Conservation (phyloP, 2,113 vertebrate genomes). For the Nibea coibor region DNA sequence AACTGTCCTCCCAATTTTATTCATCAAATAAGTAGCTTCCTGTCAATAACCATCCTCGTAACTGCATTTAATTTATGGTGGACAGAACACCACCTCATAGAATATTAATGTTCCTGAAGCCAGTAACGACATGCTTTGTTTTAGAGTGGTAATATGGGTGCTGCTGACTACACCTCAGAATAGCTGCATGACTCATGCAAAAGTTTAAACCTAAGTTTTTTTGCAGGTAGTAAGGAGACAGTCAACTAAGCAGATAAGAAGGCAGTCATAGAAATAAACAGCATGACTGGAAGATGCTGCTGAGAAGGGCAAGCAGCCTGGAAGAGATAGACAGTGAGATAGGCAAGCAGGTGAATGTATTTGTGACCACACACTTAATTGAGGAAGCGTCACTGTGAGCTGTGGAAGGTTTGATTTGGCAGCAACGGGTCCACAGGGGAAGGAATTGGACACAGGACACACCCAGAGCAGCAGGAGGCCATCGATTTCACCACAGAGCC, state of each 20-base stretch:
- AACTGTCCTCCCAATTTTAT: constrained; percentile 50
- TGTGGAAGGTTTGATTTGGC: constrained; percentile 56
- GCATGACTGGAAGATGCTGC: constrained; percentile 3
- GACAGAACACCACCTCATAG: constrained; percentile 28
- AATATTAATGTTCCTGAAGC: constrained; percentile 51
- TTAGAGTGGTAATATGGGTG: constrained; percentile 12
- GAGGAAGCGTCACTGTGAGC: constrained; percentile 22
- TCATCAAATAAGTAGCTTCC: constrained; percentile 60
- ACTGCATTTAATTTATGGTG: constrained; percentile 57
- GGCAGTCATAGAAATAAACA: constrained; percentile 28
- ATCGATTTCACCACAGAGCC: constrained; percentile 51
- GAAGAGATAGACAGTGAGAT: background rate
- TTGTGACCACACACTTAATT: background rate
- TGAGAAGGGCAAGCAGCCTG: constrained; percentile 9
- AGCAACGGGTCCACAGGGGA: constrained; percentile 25
- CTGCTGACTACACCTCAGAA: constrained; percentile 21
- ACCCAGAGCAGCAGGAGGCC: constrained; percentile 38
- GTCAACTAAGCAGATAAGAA: constrained; percentile 32
- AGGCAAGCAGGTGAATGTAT: constrained; percentile 14
- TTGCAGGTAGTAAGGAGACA: constrained; percentile 30
- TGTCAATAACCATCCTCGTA: constrained; percentile 63
- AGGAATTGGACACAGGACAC: constrained; percentile 24
- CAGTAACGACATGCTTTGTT: constrained; percentile 30
- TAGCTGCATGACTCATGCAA: constrained; percentile 51
- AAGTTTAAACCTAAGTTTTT: constrained; percentile 29